A percentile compares a stretch with the other conserved stretches of the same genome.
phyloP scores from a whole-genome alignment of 2,888 invertebrate genomes.

The Andricus curvator region DNA sequence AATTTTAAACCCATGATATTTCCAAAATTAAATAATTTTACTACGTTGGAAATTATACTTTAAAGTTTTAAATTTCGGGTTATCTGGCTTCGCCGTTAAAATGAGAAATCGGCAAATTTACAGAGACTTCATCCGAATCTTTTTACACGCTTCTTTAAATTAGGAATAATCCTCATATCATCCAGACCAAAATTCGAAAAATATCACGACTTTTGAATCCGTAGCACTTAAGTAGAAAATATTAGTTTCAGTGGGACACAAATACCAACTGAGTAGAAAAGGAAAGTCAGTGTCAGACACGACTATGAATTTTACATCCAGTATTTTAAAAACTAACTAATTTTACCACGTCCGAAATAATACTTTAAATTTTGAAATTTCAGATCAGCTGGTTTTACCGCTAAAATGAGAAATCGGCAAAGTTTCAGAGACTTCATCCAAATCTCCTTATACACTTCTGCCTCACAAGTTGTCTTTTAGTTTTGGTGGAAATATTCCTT shows the following conservation, averaged over 20 bases:
- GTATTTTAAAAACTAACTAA: neutral
- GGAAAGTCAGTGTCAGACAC: too few relatives aligned
- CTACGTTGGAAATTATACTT: too few relatives aligned
- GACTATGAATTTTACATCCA: neutral
- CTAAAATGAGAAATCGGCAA: conserved; percentile 6
- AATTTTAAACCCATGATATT: too few relatives aligned
- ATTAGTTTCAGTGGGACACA: too few relatives aligned
- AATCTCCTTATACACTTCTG: conserved; percentile 29
- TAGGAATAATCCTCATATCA: too few relatives aligned
- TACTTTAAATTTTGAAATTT: neutral
- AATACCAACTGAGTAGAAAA: too few relatives aligned
- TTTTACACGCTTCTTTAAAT: conserved; percentile 10
- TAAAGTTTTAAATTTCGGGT: too few relatives aligned
- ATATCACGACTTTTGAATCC: neutral
- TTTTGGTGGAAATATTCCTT: conserved; percentile 22
- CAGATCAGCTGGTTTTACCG: neutral
- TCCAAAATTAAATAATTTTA: too few relatives aligned
- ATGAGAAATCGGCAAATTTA: neutral
- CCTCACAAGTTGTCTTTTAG: conserved; percentile 9
- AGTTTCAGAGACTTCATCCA: conserved; percentile 26
- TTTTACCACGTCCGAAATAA: too few relatives aligned
- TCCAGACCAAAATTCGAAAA: too few relatives aligned
- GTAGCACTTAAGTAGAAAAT: neutral
- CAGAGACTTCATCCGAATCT: conserved; percentile 6
- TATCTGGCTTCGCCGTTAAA: too few relatives aligned